Evolutionary conservation across 2,113 vertebrate species (phyloP).

Genomic region (Myiopsitta monachus): DNA sequence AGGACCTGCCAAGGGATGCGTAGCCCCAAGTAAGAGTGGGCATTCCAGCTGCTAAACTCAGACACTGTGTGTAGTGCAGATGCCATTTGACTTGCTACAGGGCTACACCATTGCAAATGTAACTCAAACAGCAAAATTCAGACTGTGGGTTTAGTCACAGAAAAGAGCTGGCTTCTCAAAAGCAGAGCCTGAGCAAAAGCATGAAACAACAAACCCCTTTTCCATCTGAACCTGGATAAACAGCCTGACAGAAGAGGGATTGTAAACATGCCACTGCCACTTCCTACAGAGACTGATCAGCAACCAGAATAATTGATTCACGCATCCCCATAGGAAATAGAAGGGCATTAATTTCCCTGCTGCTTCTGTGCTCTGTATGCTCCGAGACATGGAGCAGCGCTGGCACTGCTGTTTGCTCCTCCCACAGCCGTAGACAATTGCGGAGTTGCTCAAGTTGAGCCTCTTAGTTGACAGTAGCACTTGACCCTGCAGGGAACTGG

Average conservation of each 20-base stretch:
- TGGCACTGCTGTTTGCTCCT: background rate
- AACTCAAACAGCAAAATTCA: background rate
- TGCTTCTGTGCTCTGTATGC: accelerated
- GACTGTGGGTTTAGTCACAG: background rate
- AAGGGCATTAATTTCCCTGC: background rate
- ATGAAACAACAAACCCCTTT: background rate
- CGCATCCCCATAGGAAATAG: background rate
- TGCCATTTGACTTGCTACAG: background rate
- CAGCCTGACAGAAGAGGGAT: background rate
- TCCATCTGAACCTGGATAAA: background rate
- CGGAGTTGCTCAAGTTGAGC: accelerated
- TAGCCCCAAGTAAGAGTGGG: background rate
- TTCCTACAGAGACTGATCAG: background rate
- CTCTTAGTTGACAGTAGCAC: background rate
- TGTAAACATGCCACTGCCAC: background rate
- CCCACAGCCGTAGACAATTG: accelerated
- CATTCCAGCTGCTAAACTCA: background rate
- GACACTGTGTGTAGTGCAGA: background rate
- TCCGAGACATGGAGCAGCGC: background rate
- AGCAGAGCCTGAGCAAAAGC: background rate
- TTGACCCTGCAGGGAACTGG: too few relatives aligned
- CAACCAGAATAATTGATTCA: background rate
- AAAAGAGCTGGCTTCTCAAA: background rate
- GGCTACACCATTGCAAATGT: background rate
- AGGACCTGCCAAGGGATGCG: background rate